Percentiles rank a stretch among this genome's conserved stretches.
Conservation (phyloP, 2,113 vertebrate species). For the Oreochromis spilurus region DNA sequence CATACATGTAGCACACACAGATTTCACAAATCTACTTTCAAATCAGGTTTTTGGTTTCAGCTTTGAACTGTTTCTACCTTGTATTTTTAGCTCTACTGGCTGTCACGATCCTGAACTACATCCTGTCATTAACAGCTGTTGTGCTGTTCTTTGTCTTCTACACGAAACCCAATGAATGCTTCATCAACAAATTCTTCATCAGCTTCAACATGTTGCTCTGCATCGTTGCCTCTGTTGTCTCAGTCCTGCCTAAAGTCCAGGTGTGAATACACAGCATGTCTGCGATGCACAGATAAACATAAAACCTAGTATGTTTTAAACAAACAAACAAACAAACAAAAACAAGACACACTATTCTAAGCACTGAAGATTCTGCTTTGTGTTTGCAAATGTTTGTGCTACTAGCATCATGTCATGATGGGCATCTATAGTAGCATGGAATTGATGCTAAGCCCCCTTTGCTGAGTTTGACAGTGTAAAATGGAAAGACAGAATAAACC, state of each 20-base stretch:
- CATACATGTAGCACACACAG: neutral
- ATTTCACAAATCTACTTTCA: neutral
- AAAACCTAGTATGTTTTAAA: neutral
- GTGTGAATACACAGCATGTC: constrained; percentile 16
- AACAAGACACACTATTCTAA: neutral
- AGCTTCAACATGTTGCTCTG: constrained; percentile 85
- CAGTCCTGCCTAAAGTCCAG: constrained; percentile 86
- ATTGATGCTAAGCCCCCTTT: neutral
- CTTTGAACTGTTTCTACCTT: neutral
- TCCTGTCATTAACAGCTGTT: constrained; percentile 68
- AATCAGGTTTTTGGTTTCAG: neutral
- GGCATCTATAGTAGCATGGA: neutral
- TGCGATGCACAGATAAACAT: neutral
- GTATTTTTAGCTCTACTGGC: constrained; percentile 75
- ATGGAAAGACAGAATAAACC: neutral
- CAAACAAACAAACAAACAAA: neutral
- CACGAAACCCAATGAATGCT: constrained; percentile 79
- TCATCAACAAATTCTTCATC: constrained; percentile 91
- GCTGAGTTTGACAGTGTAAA: neutral
- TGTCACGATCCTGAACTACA: constrained; percentile 78
- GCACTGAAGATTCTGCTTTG: neutral
- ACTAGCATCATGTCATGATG: neutral
- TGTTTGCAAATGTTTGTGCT: neutral
- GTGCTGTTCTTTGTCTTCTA: constrained; percentile 81
- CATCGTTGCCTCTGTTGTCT: constrained; percentile 78